Evolutionary conservation across 2,797 vertebrate genomes (phyloP).

Genomic region (Mastacembelus armatus): DNA sequence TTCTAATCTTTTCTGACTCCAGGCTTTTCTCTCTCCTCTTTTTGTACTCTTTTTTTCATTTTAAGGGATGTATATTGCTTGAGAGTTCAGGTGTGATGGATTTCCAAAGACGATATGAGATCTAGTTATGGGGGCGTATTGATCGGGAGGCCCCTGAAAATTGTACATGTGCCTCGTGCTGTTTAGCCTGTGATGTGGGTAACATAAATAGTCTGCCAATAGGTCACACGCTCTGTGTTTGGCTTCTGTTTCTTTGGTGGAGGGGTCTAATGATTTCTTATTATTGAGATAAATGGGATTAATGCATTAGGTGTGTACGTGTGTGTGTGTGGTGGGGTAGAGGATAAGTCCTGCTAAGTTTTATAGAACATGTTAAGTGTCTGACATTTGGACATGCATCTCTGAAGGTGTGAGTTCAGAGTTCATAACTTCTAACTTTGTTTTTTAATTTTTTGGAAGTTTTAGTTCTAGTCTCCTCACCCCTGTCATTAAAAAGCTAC

Average conservation of each 20-base stretch:
- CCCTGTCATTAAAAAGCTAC: no score
- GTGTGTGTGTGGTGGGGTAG: neutral
- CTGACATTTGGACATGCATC: slow-evolving; percentile 22
- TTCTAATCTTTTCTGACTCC: slow-evolving; percentile 69
- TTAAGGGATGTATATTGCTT: slow-evolving; percentile 52
- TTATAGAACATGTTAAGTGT: neutral
- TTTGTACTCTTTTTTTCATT: slow-evolving; percentile 40
- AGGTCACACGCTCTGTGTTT: slow-evolving; percentile 55
- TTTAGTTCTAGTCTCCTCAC: neutral
- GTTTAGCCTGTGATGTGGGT: slow-evolving; percentile 39
- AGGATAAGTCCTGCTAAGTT: neutral
- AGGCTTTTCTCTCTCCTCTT: slow-evolving; percentile 22
- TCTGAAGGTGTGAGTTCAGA: slow-evolving; percentile 15
- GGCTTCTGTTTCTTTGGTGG: slow-evolving; percentile 33
- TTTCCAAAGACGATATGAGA: slow-evolving; percentile 65
- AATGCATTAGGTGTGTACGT: slow-evolving; percentile 11
- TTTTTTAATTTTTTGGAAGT: slow-evolving; percentile 2
- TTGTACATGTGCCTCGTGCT: slow-evolving; percentile 42
- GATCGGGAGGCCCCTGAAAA: slow-evolving; percentile 57
- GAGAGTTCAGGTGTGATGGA: slow-evolving; percentile 60
- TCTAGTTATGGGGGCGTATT: slow-evolving; percentile 62
- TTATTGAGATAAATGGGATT: slow-evolving; percentile 47
- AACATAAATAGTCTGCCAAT: slow-evolving; percentile 53
- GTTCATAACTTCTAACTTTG: neutral
- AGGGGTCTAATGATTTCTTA: slow-evolving; percentile 46